Conservation (phyloP, 1,140 invertebrate species). For the Octopus bimaculoides region DNA sequence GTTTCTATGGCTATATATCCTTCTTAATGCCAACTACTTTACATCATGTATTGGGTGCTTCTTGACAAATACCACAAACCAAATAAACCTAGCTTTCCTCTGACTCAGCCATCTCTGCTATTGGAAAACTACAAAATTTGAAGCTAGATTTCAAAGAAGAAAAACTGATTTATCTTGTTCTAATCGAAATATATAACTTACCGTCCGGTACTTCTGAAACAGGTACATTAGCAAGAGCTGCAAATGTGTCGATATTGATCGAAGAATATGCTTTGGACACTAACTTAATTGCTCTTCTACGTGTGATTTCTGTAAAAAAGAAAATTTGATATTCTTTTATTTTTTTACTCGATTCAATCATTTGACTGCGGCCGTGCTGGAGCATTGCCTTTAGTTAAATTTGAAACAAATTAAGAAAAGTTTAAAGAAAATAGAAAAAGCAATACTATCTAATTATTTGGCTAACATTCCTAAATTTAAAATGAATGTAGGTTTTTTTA, state of each 20-base stretch:
- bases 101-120: background rate
- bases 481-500: no score
- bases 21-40: no score
- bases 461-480: background rate
- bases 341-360: no score
- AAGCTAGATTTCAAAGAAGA: background rate
- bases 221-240: slow-evolving; percentile 70
- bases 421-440: slow-evolving; percentile 11
- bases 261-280: slow-evolving; percentile 81
- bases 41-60: no score
- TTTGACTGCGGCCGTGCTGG: no score
- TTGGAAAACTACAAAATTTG: background rate
- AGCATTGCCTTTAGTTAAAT: no score
- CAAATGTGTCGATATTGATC: slow-evolving; percentile 70
- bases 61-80: no score
- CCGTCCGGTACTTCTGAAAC: slow-evolving; percentile 65
- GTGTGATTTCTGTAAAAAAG: slow-evolving; percentile 67
- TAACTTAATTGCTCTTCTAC: slow-evolving; percentile 70
- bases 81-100: no score
- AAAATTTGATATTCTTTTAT: no score
- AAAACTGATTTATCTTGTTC: background rate
- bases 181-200: slow-evolving; percentile 18
- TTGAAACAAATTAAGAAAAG: slow-evolving; percentile 16
- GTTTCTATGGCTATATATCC: no score
- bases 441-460: background rate